Base-by-base conservation (phyloP, 2,888 invertebrate species). In the Timema cristinae region DNA sequence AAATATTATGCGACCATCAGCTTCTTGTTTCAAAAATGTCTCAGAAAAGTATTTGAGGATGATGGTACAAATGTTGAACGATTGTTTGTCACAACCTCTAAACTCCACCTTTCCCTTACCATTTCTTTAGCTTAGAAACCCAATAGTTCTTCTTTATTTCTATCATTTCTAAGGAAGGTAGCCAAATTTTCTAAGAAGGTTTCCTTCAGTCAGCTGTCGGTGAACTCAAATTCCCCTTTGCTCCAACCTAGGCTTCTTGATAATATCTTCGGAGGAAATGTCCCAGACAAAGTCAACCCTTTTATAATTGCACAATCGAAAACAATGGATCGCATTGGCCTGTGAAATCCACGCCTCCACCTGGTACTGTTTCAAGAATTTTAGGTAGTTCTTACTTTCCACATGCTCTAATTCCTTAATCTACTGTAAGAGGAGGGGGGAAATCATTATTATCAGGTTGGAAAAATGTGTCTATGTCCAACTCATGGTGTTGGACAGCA, bases 251-350 rank as follows among this genome's bases (percentile, higher is more conserved):
- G 59, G n/a, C 59, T 59, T 59, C 59, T n/a, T n/a, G 59, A 59
- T n/a, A 6, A 13, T 59, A 7, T n/a, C 8, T 59, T 59, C n/a
- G 9, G n/a, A 7, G 59, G 10, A n/a, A 56, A 59, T 13, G 59
- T 59, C 15, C n/a, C 59, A 59, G 15, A 59, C 59, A 59, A 59
- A 59, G 8, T 59, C 59, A 11, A n/a, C 59, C 15, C 59, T 59
- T 59, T 59, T 7, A 59, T 7, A 59, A n/a, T n/a, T 59, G 59
- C 59, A 59, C 59, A 4, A 59, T 59, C 15, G 59, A n/a, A 59
- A n/a, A 59, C 13, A 59, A 59, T n/a, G 59, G 59, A n/a, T 59
- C 59, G n/a, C n/a, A 59, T 59, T 59, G 59, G 13, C 59, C 59
- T n/a, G n/a, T 59, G 59, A 59, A 59, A 59, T 59, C 59, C 59